Base-by-base conservation (phyloP, 2,113 vertebrate genomes). In the Etheostoma spectabile region DNA sequence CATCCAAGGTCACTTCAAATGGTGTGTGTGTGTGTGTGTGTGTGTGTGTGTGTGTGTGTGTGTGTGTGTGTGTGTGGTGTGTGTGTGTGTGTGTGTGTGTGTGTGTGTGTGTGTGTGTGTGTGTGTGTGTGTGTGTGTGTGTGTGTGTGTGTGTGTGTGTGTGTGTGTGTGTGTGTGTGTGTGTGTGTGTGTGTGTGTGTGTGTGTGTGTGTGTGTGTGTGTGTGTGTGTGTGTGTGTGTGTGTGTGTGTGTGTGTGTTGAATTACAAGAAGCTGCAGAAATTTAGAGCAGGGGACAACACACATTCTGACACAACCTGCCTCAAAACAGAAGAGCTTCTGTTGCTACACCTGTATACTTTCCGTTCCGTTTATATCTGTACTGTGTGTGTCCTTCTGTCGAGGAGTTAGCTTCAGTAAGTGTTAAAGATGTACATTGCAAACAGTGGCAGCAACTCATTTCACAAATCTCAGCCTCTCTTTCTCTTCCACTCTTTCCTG, bases 1-100 rank as follows among this genome's bases (percentile, higher is more conserved):
- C 65, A 46, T 57, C 56, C 24, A 83, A 86, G 89, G 90, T 88
- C 94, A 88, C 87, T 86, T 92, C 80, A 90, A 89, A 92, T 22
- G 78, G 82, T 84, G 62, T 75, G 87, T 78, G 79, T 92, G 65
- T 93, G 87, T 90, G 46, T 48, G 45, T 74, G 85, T 91, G 90
- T 30, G 15, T 14, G 49, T 24, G 14, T 19, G 12, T 22, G 46
- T 19, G 10, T 19, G 15, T 82, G 85, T 70, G 65, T 93, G 87
- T 91, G 46, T 46, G 45, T 73, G 85, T 91, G 90, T 27, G 15
- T 14, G 48, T 22, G 13, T 18, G 12, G 12, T n/a, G 46, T 18
- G 8, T 18, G 15, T 82, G 85, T 93, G 87, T 91, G 46, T 46
- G 45, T 73, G 85, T 91, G 90, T 27, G 15, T 14, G 48, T 22